phyloP scores from a whole-genome alignment of 2,888 invertebrate species.

The Acanthosepion pharaonis region DNA sequence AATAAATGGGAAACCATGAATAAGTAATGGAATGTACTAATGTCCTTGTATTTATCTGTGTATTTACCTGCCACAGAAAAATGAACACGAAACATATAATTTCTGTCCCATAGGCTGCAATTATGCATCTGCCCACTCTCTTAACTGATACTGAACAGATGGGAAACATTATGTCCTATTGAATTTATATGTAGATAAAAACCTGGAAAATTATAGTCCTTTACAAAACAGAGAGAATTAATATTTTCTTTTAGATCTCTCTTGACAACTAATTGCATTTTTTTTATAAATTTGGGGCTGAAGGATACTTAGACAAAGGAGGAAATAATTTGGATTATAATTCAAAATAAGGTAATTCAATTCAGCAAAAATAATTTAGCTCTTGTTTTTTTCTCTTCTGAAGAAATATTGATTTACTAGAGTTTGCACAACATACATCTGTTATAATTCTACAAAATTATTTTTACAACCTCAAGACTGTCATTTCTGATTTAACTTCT shows the following conservation, averaged over 20 bases:
- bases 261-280: neutral
- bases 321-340: neutral
- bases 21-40: neutral
- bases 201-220: neutral
- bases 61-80: neutral
- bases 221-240: neutral
- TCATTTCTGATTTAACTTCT: too few species aligned
- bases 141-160: neutral
- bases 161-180: neutral
- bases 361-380: too few species aligned
- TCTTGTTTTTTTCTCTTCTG: too few species aligned
- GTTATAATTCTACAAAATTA: too few species aligned
- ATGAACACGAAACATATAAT: neutral
- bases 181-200: neutral
- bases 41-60: neutral
- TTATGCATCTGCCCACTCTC: neutral
- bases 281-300: neutral
- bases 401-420: too few species aligned
- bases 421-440: too few species aligned
- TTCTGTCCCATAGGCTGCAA: neutral
- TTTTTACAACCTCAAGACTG: too few species aligned
- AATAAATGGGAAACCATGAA: too few species aligned
- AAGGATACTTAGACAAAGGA: neutral
- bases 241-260: neutral
- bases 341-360: too few species aligned